Conservation (phyloP, 2,888 invertebrate genomes). For the Ichneumoninae sp. region DNA sequence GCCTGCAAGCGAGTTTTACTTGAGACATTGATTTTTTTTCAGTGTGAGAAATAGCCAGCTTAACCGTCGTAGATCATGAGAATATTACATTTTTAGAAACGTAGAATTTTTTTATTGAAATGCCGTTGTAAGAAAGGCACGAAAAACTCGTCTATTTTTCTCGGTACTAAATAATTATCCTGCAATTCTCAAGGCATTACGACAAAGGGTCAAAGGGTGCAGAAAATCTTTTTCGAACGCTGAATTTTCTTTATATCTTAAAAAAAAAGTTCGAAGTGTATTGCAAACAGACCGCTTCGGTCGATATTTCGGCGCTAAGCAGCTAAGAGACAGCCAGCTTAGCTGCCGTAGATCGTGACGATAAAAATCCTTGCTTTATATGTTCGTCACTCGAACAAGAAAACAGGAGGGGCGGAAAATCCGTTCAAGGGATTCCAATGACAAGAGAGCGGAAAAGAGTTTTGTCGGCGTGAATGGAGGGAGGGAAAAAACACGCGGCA, state of each 20-base stretch:
- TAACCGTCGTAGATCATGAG: neutral
- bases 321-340: constrained; percentile 32
- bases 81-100: neutral
- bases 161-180: neutral
- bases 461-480: constrained; percentile 41
- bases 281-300: too few species aligned
- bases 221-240: constrained; percentile 16
- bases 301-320: constrained; percentile 15
- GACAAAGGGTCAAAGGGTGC: neutral
- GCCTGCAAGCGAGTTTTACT: too few species aligned
- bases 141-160: neutral
- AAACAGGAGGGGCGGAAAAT: constrained; percentile 5
- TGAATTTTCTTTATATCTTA: neutral
- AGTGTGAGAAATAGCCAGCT: constrained; percentile 23
- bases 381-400: neutral
- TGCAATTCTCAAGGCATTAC: too few species aligned
- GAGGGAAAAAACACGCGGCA: constrained; percentile 17
- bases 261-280: too few species aligned
- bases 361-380: constrained; percentile 8
- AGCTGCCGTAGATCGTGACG: neutral
- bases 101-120: too few species aligned
- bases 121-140: too few species aligned
- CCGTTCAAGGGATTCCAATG: constrained; percentile 2
- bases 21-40: too few species aligned
- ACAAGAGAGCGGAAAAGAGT: constrained; percentile 29